phyloP scores from a whole-genome alignment of 2,888 invertebrate species.

The Nephrotoma guestfalica region DNA sequence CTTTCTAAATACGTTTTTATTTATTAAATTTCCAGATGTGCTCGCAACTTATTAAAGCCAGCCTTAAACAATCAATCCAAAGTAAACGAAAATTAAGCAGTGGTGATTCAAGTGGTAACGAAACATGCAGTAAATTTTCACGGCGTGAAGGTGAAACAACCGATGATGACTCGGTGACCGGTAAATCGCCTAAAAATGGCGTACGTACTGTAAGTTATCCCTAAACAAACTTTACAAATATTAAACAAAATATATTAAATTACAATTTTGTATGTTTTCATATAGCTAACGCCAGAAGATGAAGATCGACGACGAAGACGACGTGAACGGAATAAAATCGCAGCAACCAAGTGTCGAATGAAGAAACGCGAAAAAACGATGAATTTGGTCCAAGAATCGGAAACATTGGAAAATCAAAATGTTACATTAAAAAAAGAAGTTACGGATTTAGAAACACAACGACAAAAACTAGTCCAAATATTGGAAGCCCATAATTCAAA shows the following conservation, averaged over 20 bases:
- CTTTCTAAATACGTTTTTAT: neutral
- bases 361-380: slow-evolving; percentile 84
- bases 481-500: slow-evolving; percentile 56
- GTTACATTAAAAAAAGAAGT: slow-evolving; percentile 71
- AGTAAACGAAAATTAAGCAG: slow-evolving; percentile 69
- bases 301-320: slow-evolving; percentile 74
- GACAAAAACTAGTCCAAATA: slow-evolving; percentile 64
- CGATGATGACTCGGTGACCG: slow-evolving; percentile 33
- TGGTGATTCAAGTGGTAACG: slow-evolving; percentile 39
- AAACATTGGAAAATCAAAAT: slow-evolving; percentile 71
- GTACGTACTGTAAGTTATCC: slow-evolving; percentile 22
- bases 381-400: slow-evolving; percentile 74
- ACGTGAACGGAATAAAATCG: slow-evolving; percentile 85
- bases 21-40: slow-evolving; percentile 45
- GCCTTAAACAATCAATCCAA: slow-evolving; percentile 79
- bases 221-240: neutral
- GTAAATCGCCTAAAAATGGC: slow-evolving; percentile 39
- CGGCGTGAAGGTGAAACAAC: slow-evolving; percentile 13
- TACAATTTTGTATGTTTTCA: slow-evolving; percentile 18
- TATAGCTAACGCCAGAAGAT: slow-evolving; percentile 76
- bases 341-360: slow-evolving; percentile 86
- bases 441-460: slow-evolving; percentile 65
- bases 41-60: slow-evolving; percentile 81
- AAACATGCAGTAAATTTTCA: slow-evolving; percentile 17
- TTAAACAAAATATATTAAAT: neutral